Percentiles rank a stretch among this genome's conserved stretches.
Evolutionary conservation across 2,113 vertebrate genomes (phyloP).

Genomic region (Myiopsitta monachus): DNA sequence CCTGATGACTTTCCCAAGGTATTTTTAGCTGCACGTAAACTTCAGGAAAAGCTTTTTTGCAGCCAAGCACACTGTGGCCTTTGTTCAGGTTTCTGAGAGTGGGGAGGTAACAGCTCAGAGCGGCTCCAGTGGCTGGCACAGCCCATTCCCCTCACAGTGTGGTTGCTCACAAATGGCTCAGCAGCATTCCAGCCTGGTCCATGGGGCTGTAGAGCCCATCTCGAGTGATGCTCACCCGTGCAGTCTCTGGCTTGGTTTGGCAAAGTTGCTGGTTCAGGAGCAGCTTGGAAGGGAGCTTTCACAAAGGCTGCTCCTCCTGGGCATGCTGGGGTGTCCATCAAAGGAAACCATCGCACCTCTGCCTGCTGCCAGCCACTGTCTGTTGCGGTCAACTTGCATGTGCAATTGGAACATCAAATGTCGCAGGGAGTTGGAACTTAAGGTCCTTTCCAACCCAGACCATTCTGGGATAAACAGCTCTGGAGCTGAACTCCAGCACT

Average conservation of each 20-base stretch:
- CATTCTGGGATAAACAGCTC: background rate
- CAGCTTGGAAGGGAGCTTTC: background rate
- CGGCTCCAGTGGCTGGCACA: background rate
- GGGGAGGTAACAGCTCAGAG: background rate
- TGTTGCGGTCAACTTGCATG: background rate
- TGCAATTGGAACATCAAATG: background rate
- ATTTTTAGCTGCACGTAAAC: constrained; percentile 50
- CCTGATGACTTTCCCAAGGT: constrained; percentile 29
- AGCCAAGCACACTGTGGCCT: background rate
- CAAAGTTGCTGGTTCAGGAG: background rate
- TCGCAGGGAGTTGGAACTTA: background rate
- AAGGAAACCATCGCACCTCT: background rate
- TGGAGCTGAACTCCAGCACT: background rate
- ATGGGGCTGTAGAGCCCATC: background rate
- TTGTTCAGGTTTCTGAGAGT: constrained; percentile 28
- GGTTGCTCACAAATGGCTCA: background rate
- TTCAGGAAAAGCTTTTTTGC: constrained; percentile 43
- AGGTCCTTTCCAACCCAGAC: too few species aligned
- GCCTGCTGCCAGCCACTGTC: background rate
- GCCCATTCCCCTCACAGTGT: background rate
- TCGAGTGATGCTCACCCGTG: fast-evolving
- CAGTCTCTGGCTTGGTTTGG: background rate
- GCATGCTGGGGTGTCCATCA: fast-evolving
- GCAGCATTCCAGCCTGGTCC: background rate
- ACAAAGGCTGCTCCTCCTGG: background rate